Base-by-base conservation (phyloP, 2,113 vertebrate genomes). In the Paracanthobrama guichenoti region DNA sequence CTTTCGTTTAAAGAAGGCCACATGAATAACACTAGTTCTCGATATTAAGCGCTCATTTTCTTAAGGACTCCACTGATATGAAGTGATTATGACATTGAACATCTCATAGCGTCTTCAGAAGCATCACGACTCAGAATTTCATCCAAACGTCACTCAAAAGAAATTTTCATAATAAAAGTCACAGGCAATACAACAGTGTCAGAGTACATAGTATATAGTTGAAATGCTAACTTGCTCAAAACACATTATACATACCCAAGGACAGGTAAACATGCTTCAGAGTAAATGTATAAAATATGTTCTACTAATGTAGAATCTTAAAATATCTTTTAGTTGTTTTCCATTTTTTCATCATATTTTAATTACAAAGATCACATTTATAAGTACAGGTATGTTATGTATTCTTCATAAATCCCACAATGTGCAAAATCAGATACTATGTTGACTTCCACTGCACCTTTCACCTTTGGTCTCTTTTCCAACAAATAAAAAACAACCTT, bases 1-100 rank as follows among this genome's bases (percentile, higher is more conserved):
- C 50, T 80, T 86, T 79, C 84, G 57, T 79, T 84, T 85, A 75
- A 76, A 89, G 89, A 93, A 94, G 93, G 93, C 92, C 92, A 93
- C 90, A 55, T 62, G 87, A 88, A 87, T 59, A 78, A 86, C 83
- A 87, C 59, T 57, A 87, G 77, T 74, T n/a, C 69, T 48, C 67
- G 72, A 83, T 75, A 53, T 59, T 1, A 62, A 84, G 83, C 16
- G 24, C 66, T 84, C 79, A 20, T 71, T 81, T 79, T 81, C 77
- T 44, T 83, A 24, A 60, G n/a, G 14, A 76, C 31, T 77, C 14
- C 18, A 76, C 72, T 31, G 48, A 35, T 57, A 2, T 39, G 28
- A 59, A 13, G 12, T 24, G 26, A 53, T 6, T 20, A 26, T 59
- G 57, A 79, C 76, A 60, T 22, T 44, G 20, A 80, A 64, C 42